Evolutionary conservation across 2,797 vertebrate species (phyloP).

Genomic region (Dermochelys coriacea): DNA sequence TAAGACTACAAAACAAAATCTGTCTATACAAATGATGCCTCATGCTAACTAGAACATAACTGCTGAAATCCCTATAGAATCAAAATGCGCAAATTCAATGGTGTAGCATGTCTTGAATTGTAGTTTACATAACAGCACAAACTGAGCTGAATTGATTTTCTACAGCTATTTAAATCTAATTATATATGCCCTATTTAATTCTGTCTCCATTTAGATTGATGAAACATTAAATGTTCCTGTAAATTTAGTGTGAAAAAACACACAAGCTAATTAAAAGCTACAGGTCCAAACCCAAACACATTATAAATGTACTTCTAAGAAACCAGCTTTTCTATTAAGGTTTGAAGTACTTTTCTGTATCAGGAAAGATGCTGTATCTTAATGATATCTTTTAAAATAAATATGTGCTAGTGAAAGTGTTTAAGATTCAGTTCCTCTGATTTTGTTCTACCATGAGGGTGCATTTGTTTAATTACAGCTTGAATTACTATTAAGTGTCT

Average conservation of each 20-base stretch:
- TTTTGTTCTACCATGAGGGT: not conserved
- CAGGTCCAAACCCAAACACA: conserved; percentile 9
- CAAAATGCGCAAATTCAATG: conserved; percentile 27
- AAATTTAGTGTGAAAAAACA: conserved; percentile 56
- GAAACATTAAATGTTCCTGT: conserved; percentile 38
- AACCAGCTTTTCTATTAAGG: not conserved
- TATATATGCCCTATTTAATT: conserved; percentile 50
- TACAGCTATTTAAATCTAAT: conserved; percentile 51
- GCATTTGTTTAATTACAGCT: not conserved
- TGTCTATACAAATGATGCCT: conserved; percentile 10
- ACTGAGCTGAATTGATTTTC: conserved; percentile 36
- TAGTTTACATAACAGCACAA: conserved; percentile 33
- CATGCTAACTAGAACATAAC: conserved; percentile 14
- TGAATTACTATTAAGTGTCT: conserved; percentile 3
- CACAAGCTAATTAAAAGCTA: conserved; percentile 60
- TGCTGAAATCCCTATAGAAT: conserved; percentile 36
- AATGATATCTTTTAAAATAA: not conserved
- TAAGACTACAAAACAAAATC: not conserved
- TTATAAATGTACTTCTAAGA: not conserved
- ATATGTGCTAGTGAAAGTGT: not conserved
- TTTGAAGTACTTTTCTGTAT: not conserved
- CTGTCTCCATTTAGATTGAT: conserved; percentile 45
- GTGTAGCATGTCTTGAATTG: conserved; percentile 14
- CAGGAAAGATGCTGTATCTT: not conserved
- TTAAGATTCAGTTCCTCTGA: not conserved